Base-by-base conservation (phyloP, 2,113 vertebrate genomes). In the Aspidoscelis tigris region DNA sequence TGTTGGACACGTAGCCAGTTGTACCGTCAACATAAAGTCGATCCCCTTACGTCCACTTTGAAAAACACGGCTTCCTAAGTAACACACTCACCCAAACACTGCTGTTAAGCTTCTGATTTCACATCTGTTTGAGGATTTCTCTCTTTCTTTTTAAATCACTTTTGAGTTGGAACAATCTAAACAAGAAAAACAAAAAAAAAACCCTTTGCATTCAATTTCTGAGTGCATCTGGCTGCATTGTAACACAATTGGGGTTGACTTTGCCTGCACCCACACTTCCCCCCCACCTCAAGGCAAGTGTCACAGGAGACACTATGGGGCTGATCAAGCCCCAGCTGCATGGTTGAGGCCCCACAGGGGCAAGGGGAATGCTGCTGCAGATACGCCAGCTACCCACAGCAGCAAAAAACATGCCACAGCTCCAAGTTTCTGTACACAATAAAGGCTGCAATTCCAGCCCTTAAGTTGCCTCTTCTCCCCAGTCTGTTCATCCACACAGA, bases 1-100 rank as follows among this genome's bases (percentile, higher is more conserved):
- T 96, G 96, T 93, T 95, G 93, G 84, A 88, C 93, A 90, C 66
- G 89, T 87, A 93, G 92, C 89, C 79, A 86, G 70, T 2, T 87
- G 88, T 85, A 81, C 90, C 92, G 85, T 81, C 81, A 71, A 84
- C 80, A 91, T 85, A 86, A 90, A 88, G 79, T 87, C 22, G 83
- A 88, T 86, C 90, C 81, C 88, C 91, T 58, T 80, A 86, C 82
- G 87, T 81, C 87, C 68, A 81, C n/a, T 89, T 90, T 88, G 87
- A 55, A 69, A 89, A 93, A 84, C 81, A 80, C 53, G 85, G n/a
- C 24, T 80, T 88, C 76, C 20, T 87, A 83, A 84, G 41, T 86
- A 61, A 58, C 72, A 70, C 14, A 66, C 81, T 80, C 71, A 33
- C 73, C 64, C 39, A 76, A 86, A 85, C 20, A 2, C 68, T 78